Base-by-base conservation (phyloP, 2,888 invertebrate species). In the Quadriops clusia region DNA sequence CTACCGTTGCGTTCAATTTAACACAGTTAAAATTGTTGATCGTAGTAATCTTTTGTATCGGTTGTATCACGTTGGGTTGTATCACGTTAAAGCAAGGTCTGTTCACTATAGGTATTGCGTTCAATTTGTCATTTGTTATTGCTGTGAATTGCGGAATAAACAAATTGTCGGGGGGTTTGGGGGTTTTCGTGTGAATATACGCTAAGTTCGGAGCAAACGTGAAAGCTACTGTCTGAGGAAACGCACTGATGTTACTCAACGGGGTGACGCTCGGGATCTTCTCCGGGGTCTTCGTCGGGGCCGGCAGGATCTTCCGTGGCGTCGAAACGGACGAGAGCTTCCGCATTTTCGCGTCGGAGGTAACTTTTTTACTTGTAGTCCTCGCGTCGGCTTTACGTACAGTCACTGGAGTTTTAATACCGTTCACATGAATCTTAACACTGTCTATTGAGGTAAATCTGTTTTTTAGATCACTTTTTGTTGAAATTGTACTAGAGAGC, bases 1-100 rank as follows among this genome's bases (percentile, higher is more conserved):
- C 59, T 49, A 61, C 58, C 44, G 59, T 58, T 33, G 58, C 57
- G 38, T 61, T 61, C 38, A 61, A 44, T 49, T 61, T 62, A 42
- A 61, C 54, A 44, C 57, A 59, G 24, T 31, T 38, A 43, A 58
- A 56, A 41, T 54, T 55, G 42, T 58, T 58, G 33, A 58, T 50
- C 27, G 57, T 49, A 26, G 53, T 39, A 18, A 58, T 49, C 38
- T 58, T 58, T 41, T 51, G 54, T 39, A 58, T 45, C 16, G 57
- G 58, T 39, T 57, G 58, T 22, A 60, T 49, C 32, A 58, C 52
- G 41, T 57, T 58, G 32, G 59, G 46, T 39, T 57, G 58, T 22
- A 60, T 49, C 32, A 58, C 52, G 41, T 57, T 58, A 32, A 60
- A 46, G 42, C 58, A 56, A 4, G 53, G 52, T 35, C 55, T 47